phyloP scores from a whole-genome alignment of 2,888 invertebrate species.

The Amphipoea lucens region DNA sequence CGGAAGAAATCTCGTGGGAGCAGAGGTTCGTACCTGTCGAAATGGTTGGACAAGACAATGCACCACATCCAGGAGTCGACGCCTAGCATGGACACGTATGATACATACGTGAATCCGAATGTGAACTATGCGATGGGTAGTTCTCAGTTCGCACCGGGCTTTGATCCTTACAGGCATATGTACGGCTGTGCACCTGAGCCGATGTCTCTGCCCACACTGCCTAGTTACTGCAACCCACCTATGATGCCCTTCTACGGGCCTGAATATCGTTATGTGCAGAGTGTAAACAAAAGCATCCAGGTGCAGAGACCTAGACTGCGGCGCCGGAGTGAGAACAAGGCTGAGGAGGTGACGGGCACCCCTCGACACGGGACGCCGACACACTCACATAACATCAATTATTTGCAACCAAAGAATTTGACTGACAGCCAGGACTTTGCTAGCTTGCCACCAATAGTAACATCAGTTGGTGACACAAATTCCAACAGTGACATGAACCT shows the following conservation, averaged over 20 bases:
- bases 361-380: conserved; percentile 69
- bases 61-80: conserved; percentile 83
- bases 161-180: conserved; percentile 88
- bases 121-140: conserved; percentile 79
- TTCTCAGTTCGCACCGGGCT: conserved; percentile 84
- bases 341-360: conserved; percentile 79
- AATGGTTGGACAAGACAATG: conserved; percentile 89
- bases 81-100: conserved; percentile 84
- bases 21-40: conserved; percentile 85
- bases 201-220: conserved; percentile 91
- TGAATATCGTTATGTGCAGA: conserved; percentile 82
- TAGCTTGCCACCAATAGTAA: conserved; percentile 93
- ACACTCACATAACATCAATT: conserved; percentile 73
- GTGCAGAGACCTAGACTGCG: conserved; percentile 81
- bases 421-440: conserved; percentile 90
- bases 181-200: conserved; percentile 91
- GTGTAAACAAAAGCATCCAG: conserved; percentile 81
- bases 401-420: conserved; percentile 84
- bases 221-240: conserved; percentile 87
- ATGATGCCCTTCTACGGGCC: conserved; percentile 77
- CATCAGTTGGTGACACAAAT: conserved; percentile 88
- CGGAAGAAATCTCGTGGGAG: conserved; percentile 87
- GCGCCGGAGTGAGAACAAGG: conserved; percentile 78
- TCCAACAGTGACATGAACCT: conserved; percentile 85
- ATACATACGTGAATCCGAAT: conserved; percentile 78